Evolutionary conservation across 2,888 invertebrate species (phyloP).

Genomic region (Polydrusus cervinus): DNA sequence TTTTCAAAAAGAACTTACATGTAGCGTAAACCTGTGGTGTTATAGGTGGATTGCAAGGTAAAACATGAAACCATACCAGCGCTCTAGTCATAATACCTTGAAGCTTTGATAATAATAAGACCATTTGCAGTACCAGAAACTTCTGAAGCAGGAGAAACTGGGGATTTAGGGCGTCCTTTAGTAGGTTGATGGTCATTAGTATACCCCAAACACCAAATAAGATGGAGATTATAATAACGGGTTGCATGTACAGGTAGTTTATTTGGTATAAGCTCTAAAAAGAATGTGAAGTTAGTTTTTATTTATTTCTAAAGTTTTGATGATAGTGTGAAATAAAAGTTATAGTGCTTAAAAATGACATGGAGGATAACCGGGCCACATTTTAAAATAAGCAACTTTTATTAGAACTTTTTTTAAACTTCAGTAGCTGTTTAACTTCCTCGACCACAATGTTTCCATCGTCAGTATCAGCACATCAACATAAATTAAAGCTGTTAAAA

Average conservation of each 20-base stretch:
- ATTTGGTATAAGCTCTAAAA: conserved; percentile 74
- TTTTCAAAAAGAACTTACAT: too few relatives aligned
- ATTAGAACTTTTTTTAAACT: too few relatives aligned
- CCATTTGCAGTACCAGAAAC: conserved; percentile 78
- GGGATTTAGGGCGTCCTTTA: conserved; percentile 70
- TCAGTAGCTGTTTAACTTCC: too few relatives aligned
- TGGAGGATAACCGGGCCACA: too few relatives aligned
- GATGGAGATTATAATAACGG: conserved; percentile 78
- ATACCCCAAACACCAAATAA: conserved; percentile 81
- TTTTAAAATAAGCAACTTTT: too few relatives aligned
- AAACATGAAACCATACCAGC: conserved; percentile 73
- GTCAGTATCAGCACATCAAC: too few relatives aligned
- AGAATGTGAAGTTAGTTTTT: too few relatives aligned
- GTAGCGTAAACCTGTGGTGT: conserved; percentile 80
- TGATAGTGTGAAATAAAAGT: too few relatives aligned
- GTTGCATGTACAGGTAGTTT: conserved; percentile 78
- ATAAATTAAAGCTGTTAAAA: too few relatives aligned
- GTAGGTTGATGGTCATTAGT: conserved; percentile 76
- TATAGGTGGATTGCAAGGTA: conserved; percentile 79
- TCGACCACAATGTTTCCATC: too few relatives aligned
- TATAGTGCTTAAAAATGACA: too few relatives aligned
- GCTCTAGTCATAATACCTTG: conserved; percentile 77
- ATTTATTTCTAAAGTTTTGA: too few relatives aligned
- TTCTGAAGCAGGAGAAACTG: conserved; percentile 71
- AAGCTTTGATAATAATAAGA: conserved; percentile 79